Conservation (phyloP, 2,113 vertebrate genomes). For the Ameiurus melas region DNA sequence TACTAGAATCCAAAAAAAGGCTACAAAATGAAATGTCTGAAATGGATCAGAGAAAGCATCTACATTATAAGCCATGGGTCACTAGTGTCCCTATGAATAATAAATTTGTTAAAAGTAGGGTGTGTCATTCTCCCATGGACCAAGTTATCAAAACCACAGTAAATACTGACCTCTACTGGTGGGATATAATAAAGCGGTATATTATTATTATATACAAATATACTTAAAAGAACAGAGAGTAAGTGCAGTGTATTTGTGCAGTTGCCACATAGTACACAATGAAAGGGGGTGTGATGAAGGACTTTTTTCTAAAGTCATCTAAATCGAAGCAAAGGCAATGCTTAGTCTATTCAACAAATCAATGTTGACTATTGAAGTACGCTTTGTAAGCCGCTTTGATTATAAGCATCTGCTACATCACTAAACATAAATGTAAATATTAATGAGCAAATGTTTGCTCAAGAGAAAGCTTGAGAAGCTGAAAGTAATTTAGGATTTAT, state of each 20-base stretch:
- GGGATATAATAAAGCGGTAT: neutral
- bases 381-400: neutral
- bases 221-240: neutral
- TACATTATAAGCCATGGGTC: neutral
- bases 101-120: neutral
- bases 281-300: neutral
- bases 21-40: neutral
- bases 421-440: neutral
- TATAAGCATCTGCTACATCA: neutral
- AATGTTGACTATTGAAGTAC: neutral
- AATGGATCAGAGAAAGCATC: neutral
- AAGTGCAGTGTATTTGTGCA: neutral
- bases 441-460: neutral
- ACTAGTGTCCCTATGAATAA: neutral
- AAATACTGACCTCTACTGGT: slow-evolving; percentile 54
- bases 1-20: neutral
- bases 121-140: too few species aligned
- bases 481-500: neutral
- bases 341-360: neutral
- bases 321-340: neutral
- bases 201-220: neutral
- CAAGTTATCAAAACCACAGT: neutral
- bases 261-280: neutral
- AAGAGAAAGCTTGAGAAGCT: neutral
- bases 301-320: neutral